Base-by-base conservation (phyloP, 2,888 invertebrate species). In the Esperia sulphurella region DNA sequence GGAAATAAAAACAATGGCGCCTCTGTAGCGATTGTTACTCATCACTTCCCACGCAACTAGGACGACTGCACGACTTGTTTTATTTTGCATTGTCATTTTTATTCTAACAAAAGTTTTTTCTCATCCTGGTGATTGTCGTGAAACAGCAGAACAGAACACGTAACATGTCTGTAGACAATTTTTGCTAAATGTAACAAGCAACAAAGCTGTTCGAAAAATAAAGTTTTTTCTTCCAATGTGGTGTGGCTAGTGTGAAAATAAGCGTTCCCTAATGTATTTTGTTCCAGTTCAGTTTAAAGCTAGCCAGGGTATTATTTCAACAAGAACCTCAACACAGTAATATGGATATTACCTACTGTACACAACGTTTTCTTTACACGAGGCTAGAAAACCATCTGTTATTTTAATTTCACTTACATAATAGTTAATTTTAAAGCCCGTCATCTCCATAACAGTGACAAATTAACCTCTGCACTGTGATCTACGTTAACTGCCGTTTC, bases 1-100 rank as follows among this genome's bases (percentile, higher is more conserved):
- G 62, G 61, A 75, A 67, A 65, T 64, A 65, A 71, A 77, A 75
- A 84, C 82, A 83, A 83, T 76, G 78, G 69, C 49, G 46, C 58
- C 65, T 70, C 70, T 75, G 72, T 76, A 57, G 57, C 68, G 68
- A 77, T 76, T 79, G 77, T 81, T 62, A 63, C 58, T 61, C 68
- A 68, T 63, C 64, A 63, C 68, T 66, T 71, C 69, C 63, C 68
- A 68, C 66, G 55, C 58, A 69, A 68, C 65, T 68, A 56, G 57
- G 54, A 47, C 58, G 43, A 52, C 57, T 58, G 61, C 55, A 49
- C 62, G 64, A 61, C 61, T 14, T 43, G 46, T 47, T 50, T 51
- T 53, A 57, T 55, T 50, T 56, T 57, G 54, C 21, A 21, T 45
- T 39, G 9, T 13, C 14, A 39, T 41, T n/a, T 41, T 28, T 29